Conservation (phyloP, 1,140 invertebrate species). For the Microplitis demolitor region DNA sequence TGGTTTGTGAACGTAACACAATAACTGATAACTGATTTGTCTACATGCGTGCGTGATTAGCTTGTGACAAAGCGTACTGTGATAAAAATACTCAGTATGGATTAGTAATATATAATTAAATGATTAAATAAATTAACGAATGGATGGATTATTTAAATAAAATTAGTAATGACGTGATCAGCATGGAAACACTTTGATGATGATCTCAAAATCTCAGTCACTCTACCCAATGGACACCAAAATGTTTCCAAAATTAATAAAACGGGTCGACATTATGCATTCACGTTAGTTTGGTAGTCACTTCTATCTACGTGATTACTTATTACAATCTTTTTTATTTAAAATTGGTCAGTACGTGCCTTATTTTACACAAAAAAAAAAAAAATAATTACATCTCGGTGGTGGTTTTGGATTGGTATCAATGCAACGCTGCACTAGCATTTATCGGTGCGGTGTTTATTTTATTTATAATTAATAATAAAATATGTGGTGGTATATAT, state of each 20-base stretch:
- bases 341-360: too few species aligned
- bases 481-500: constrained; percentile 23
- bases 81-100: background rate
- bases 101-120: background rate
- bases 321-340: too few species aligned
- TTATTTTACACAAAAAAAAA: too few species aligned
- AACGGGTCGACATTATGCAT: background rate
- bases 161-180: constrained; percentile 22
- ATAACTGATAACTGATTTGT: too few species aligned
- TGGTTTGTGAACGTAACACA: too few species aligned
- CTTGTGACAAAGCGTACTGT: constrained; percentile 14
- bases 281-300: constrained; percentile 9
- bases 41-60: too few species aligned
- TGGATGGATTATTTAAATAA: too few species aligned
- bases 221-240: constrained; percentile 37
- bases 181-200: constrained; percentile 61
- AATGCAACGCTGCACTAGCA: constrained; percentile 27
- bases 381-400: constrained; percentile 27
- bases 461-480: background rate
- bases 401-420: constrained; percentile 57
- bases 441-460: too few species aligned
- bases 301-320: background rate
- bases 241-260: constrained; percentile 55
- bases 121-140: background rate
- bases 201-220: constrained; percentile 9